Conservation (phyloP, 2,888 invertebrate genomes). For the Heliconius ethilla region DNA sequence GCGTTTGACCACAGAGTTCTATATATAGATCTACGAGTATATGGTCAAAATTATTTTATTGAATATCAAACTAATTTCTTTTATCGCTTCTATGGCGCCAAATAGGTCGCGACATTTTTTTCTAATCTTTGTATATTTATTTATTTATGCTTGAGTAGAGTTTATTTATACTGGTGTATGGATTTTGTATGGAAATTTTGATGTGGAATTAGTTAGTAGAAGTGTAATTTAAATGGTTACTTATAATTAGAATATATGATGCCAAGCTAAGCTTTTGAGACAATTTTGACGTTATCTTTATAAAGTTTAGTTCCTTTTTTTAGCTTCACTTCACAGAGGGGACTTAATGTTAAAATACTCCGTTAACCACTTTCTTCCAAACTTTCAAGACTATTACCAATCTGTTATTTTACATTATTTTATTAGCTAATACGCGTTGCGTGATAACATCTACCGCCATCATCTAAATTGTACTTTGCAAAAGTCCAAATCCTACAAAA, state of each 20-base stretch:
- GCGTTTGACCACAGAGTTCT: constrained; percentile 31
- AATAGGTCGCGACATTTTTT: constrained; percentile 44
- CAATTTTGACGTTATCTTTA: not conserved
- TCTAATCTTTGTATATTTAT: constrained; percentile 33
- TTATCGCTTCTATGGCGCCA: constrained; percentile 47
- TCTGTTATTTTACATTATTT: not conserved
- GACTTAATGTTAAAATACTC: too few relatives aligned
- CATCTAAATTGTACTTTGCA: not conserved
- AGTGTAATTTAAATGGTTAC: not conserved
- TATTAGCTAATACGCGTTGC: not conserved
- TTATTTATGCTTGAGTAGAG: not conserved
- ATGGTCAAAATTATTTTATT: constrained; percentile 41
- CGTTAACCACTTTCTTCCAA: too few relatives aligned
- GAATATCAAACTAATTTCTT: constrained; percentile 41
- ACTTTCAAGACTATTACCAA: too few relatives aligned
- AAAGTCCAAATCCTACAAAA: not conserved
- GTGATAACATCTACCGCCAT: not conserved
- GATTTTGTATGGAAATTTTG: not conserved
- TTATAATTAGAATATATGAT: not conserved
- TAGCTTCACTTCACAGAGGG: too few relatives aligned
- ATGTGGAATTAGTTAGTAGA: not conserved
- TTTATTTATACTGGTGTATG: not conserved
- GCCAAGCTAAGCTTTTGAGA: not conserved
- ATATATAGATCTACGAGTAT: not conserved
- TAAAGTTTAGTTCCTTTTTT: not conserved